These are phyloP conservation scores for Gasteruption jaculator DNA, from an alignment of 2,888 invertebrate genomes.

Conservation along the genomic window DNA sequence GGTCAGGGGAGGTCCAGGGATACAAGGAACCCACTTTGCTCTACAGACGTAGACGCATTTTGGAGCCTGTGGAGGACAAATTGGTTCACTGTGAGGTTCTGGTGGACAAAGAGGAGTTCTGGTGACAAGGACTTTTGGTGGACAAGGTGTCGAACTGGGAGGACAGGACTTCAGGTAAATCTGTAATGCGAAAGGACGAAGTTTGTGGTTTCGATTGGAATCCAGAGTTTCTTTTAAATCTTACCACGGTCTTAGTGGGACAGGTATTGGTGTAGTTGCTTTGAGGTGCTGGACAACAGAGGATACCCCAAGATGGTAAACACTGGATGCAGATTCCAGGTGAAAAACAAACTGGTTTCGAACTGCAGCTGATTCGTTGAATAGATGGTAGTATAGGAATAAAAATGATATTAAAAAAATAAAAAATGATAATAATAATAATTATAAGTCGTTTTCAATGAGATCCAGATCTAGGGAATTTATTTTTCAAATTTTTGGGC, in stretches of 20 bases:
- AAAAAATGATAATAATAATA: too few relatives aligned
- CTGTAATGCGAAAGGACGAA: slow-evolving; percentile 14
- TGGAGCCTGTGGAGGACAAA: slow-evolving; percentile 22
- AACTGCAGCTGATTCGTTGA: too few relatives aligned
- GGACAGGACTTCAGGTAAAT: slow-evolving; percentile 33
- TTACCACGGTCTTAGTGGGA: slow-evolving; percentile 29
- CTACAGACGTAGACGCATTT: slow-evolving; percentile 25
- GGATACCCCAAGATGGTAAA: too few relatives aligned
- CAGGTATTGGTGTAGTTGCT: too few relatives aligned
- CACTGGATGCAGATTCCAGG: too few relatives aligned
- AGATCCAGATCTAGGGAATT: too few relatives aligned
- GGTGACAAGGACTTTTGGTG: slow-evolving; percentile 30
- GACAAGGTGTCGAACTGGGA: slow-evolving; percentile 30
- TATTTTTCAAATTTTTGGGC: too few relatives aligned
- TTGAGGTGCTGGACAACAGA: too few relatives aligned
- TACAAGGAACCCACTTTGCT: slow-evolving; percentile 26
- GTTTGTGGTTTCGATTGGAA: slow-evolving; percentile 9
- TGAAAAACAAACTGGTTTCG: too few relatives aligned
- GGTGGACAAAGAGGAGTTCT: slow-evolving; percentile 24
- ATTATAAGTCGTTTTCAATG: too few relatives aligned
- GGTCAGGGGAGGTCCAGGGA: slow-evolving; percentile 32
- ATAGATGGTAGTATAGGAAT: too few relatives aligned
- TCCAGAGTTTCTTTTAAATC: neutral
- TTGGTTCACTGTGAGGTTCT: slow-evolving; percentile 3
- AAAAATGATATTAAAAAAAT: too few relatives aligned